Conservation (phyloP, 2,797 vertebrate genomes). For the Percopsis omiscomaycus region DNA sequence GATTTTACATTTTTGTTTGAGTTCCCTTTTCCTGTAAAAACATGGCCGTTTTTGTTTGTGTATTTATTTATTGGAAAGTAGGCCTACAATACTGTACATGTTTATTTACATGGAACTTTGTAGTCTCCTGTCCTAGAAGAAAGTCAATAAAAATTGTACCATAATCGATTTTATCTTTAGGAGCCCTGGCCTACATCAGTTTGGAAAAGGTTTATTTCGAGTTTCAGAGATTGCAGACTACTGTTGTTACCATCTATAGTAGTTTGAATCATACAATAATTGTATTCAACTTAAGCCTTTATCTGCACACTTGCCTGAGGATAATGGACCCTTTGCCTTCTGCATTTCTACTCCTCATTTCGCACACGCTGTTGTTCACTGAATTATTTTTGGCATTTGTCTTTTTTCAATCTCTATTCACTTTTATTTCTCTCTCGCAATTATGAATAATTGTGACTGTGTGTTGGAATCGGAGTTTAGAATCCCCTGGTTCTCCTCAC, state of each 20-base stretch:
- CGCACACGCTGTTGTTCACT: slow-evolving; percentile 24
- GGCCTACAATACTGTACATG: background rate
- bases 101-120: too few relatives aligned
- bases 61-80: slow-evolving; percentile 55
- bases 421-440: slow-evolving; percentile 23
- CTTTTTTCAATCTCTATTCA: slow-evolving; percentile 45
- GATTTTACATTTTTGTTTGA: slow-evolving; percentile 1
- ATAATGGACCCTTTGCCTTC: slow-evolving; percentile 35
- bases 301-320: slow-evolving; percentile 60
- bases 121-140: too few relatives aligned
- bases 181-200: too few relatives aligned
- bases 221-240: background rate
- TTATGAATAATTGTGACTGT: slow-evolving; percentile 70
- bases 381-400: slow-evolving; percentile 31
- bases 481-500: slow-evolving; percentile 69
- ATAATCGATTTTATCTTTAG: too few relatives aligned
- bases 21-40: slow-evolving; percentile 29
- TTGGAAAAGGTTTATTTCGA: too few relatives aligned
- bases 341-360: slow-evolving; percentile 13
- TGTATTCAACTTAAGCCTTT: slow-evolving; percentile 71
- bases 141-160: too few relatives aligned
- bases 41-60: slow-evolving; percentile 45
- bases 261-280: slow-evolving; percentile 39
- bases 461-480: slow-evolving; percentile 52
- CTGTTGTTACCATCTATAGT: slow-evolving; percentile 13